Evolutionary conservation across 2,888 invertebrate species (phyloP).

Genomic region (Celastrina argiolus): DNA sequence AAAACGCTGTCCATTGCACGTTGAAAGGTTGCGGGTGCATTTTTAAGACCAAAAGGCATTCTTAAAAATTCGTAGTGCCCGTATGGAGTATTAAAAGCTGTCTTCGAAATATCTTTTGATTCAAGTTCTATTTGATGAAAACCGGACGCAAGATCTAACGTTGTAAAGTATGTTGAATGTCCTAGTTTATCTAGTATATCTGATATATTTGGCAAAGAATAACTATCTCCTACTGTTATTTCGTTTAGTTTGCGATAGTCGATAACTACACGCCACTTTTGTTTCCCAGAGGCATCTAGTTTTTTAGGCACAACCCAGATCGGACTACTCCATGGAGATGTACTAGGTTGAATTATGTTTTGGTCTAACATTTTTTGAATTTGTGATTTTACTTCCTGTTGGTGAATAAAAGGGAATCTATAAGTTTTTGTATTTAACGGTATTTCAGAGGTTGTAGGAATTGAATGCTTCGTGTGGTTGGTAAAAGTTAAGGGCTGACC

Average conservation of each 20-base stretch:
- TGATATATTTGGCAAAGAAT: constrained; percentile 32
- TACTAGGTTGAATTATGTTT: constrained; percentile 34
- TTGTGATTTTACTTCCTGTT: constrained; percentile 38
- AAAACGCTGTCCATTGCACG: constrained; percentile 38
- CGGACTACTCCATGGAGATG: constrained; percentile 34
- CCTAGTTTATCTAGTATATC: constrained; percentile 34
- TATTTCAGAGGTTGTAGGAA: constrained; percentile 35
- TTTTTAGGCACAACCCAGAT: constrained; percentile 38
- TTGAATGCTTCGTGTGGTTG: constrained; percentile 37
- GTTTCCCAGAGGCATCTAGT: constrained; percentile 33
- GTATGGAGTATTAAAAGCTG: constrained; percentile 38
- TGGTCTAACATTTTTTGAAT: constrained; percentile 36
- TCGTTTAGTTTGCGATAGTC: constrained; percentile 32
- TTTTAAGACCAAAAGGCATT: constrained; percentile 41
- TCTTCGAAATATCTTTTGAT: constrained; percentile 37
- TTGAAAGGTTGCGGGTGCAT: constrained; percentile 42
- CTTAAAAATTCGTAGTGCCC: constrained; percentile 39
- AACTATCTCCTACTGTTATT: constrained; percentile 31
- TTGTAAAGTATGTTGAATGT: constrained; percentile 34
- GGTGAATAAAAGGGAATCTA: constrained; percentile 38
- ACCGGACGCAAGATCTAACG: constrained; percentile 33
- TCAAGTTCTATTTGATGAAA: constrained; percentile 33
- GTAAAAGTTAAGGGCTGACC: constrained; percentile 35
- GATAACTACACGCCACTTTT: constrained; percentile 36
- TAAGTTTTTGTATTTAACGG: constrained; percentile 41